Percentiles rank a stretch among this genome's conserved stretches.
Evolutionary conservation across 2,113 vertebrate species (phyloP).

Genomic region (Microtus ochrogaster): DNA sequence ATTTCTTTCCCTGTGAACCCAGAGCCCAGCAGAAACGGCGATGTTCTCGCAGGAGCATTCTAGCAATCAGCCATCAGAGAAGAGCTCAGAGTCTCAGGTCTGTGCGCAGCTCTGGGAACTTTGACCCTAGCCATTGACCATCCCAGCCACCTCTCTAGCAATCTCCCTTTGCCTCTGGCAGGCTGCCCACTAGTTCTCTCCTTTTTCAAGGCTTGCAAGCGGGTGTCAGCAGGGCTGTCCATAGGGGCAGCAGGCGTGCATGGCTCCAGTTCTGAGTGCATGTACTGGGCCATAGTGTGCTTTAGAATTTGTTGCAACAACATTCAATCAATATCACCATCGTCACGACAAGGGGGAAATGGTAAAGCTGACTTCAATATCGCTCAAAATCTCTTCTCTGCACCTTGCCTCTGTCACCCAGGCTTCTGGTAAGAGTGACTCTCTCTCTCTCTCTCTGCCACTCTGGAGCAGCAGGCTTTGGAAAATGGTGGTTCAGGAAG

Average conservation of each 20-base stretch:
- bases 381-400: not conserved
- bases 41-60: not conserved
- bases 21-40: not conserved
- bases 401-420: not conserved
- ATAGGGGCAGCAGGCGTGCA: rapidly evolving
- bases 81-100: conserved; percentile 14
- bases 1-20: conserved; percentile 29
- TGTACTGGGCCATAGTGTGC: not conserved
- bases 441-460: not conserved
- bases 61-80: not conserved
- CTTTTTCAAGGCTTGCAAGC: not conserved
- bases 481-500: conserved; percentile 11
- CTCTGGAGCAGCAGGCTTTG: conserved; percentile 21
- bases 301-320: not conserved
- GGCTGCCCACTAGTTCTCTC: not conserved
- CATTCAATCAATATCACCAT: not conserved
- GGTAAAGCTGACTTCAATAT: not conserved
- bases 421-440: not conserved
- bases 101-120: not conserved
- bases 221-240: not conserved
- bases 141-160: not conserved
- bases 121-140: not conserved
- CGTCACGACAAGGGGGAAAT: not conserved
- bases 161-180: conserved; percentile 5
- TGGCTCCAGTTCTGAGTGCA: not conserved